Base-by-base conservation (phyloP, 2,797 vertebrate genomes). In the Spinus pinus region DNA sequence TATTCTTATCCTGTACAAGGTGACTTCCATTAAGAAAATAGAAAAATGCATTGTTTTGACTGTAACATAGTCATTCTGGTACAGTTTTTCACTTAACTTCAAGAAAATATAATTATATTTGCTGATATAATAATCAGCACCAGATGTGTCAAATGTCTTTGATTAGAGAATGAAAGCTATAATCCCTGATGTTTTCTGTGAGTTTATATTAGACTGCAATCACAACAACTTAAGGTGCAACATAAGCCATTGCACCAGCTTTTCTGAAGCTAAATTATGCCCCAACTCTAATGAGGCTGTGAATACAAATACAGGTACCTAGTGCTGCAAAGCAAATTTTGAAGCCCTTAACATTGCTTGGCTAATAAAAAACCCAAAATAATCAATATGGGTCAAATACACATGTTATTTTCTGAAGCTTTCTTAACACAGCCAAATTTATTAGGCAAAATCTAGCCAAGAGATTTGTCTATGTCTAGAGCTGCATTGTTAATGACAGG, bases 31-130 rank as follows among this genome's bases (percentile, higher is more conserved):
- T 93, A 89, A 61, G 42, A 93, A 87, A 94, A 90, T 28, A 6
- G 44, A 77, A 71, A 85, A 61, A 9, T 71, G 70, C 10, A 35
- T 66, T 90, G 91, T 95, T 82, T 80, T 89, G 71, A 71, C 67
- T 47, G 6, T 54, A 10, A 1, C 9, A 64, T 91, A 84, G 57
- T 67, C 85, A 66, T 94, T 81, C 83, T 90, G 49, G 14, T 61
- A 88, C 37, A 54, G 27, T 60, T 94, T 95, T 93, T 90, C 81
- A 81, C 12, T 92, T 85, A 88, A 94, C 44, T 93, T 88, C 90
- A 90, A 82, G 83, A 92, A 95, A 84, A 95, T 88, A 88, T 83
- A 83, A 88, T 94, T 88, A 70, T 94, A 80, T 95, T 94, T 90
- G 60, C 49, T 74, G 74, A 82, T 87, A 87, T 25, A 93, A 86